phyloP scores from a whole-genome alignment of 2,888 invertebrate genomes.

The Acanthosepion pharaonis region DNA sequence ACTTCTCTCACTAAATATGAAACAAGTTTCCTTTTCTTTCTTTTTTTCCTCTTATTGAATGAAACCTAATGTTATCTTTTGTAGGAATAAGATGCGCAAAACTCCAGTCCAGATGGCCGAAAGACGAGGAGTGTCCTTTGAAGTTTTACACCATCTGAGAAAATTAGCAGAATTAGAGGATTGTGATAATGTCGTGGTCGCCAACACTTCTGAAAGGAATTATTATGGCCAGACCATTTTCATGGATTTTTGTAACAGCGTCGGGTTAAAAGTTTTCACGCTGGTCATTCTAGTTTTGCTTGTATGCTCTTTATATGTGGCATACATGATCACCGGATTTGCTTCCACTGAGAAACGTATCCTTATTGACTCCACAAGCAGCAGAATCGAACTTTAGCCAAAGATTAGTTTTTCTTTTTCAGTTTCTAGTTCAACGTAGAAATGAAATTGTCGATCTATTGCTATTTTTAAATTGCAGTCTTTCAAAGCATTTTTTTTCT shows the following conservation, averaged over 20 bases:
- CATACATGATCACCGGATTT: background rate
- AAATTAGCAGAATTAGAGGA: constrained; percentile 47
- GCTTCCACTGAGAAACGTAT: constrained; percentile 39
- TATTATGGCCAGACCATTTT: constrained; percentile 36
- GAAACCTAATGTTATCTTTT: background rate
- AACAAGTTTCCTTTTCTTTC: no score
- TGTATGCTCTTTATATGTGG: background rate
- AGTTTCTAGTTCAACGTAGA: background rate
- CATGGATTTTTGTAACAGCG: constrained; percentile 40
- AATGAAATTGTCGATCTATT: background rate
- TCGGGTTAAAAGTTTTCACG: background rate
- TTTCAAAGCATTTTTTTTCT: background rate
- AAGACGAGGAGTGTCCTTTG: constrained; percentile 57
- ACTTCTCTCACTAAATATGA: no score
- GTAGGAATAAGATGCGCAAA: constrained; percentile 59
- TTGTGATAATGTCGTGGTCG: background rate
- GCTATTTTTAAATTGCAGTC: background rate
- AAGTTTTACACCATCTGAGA: constrained; percentile 53
- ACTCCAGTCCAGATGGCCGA: constrained; percentile 58
- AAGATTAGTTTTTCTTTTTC: background rate
- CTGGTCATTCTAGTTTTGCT: constrained; percentile 34
- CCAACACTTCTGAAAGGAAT: background rate
- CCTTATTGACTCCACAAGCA: constrained; percentile 42
- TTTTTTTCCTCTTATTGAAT: background rate
- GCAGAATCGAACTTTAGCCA: constrained; percentile 39